These are phyloP conservation scores for Hylomyscus alleni DNA, from an alignment of 2,797 vertebrate genomes.

Conservation along the genomic window DNA sequence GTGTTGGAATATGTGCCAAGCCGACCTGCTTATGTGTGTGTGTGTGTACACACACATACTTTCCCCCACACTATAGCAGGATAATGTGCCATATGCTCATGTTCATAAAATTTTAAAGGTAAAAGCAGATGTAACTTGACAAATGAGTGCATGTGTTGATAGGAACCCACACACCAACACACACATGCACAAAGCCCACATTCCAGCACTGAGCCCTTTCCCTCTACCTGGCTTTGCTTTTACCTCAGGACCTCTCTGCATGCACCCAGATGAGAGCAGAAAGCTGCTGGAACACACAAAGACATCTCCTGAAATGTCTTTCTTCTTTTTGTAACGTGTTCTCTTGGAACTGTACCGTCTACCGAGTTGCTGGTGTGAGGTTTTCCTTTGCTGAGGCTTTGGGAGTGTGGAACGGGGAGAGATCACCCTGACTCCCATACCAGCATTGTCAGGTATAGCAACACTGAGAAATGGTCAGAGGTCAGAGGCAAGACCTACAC, in stretches of 20 bases:
- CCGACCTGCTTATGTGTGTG: constrained; percentile 83
- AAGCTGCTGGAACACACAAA: constrained; percentile 71
- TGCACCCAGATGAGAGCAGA: background rate
- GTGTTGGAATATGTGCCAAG: constrained; percentile 75
- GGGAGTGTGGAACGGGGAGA: background rate
- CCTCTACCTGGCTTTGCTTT: constrained; percentile 63
- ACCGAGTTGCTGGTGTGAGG: background rate
- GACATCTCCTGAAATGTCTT: constrained; percentile 68
- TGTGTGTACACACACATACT: constrained; percentile 64
- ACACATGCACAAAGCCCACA: constrained; percentile 77
- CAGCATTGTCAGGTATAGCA: background rate
- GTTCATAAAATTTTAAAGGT: constrained; percentile 91
- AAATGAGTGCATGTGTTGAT: constrained; percentile 86
- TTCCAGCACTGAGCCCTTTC: constrained; percentile 14
- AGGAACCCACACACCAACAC: constrained; percentile 78
- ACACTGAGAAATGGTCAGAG: background rate
- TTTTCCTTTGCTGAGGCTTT: constrained; percentile 41
- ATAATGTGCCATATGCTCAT: constrained; percentile 88
- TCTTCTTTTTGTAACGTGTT: background rate
- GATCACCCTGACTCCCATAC: constrained; percentile 8
- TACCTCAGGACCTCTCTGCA: constrained; percentile 60
- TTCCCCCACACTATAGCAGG: constrained; percentile 73
- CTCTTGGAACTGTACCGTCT: constrained; percentile 45
- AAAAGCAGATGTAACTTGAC: constrained; percentile 91
- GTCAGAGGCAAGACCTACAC: background rate